Conservation (phyloP, 1,140 invertebrate genomes). For the Drosophila biarmipes region DNA sequence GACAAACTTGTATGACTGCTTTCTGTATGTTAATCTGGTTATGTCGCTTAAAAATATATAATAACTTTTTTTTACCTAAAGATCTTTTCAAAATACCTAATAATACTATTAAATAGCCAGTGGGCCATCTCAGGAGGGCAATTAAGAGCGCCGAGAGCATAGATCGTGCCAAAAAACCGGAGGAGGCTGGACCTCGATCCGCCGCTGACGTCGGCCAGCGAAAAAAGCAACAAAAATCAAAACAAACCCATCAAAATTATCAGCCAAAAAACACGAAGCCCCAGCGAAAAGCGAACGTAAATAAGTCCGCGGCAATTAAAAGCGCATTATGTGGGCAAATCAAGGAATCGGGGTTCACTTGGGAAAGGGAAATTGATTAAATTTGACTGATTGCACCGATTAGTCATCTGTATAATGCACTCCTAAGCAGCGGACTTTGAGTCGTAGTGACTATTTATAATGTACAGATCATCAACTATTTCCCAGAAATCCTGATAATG, state of each 20-base stretch:
- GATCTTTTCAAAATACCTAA: background rate
- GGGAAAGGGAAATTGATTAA: slow-evolving; percentile 14
- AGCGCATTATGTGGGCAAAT: slow-evolving; percentile 35
- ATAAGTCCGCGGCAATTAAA: slow-evolving; percentile 42
- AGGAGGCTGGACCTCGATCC: slow-evolving; percentile 39
- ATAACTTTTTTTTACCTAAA: background rate
- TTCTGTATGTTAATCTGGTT: too few species aligned
- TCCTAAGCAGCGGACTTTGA: background rate
- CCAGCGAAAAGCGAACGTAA: too few species aligned
- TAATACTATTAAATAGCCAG: background rate
- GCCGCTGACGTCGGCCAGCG: slow-evolving; percentile 22
- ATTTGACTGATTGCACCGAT: slow-evolving; percentile 5
- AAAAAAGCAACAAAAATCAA: slow-evolving; percentile 37
- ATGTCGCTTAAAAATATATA: background rate
- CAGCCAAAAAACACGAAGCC: slow-evolving; percentile 2
- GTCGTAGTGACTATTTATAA: background rate
- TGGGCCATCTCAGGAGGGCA: slow-evolving; percentile 1
- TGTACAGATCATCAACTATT: background rate
- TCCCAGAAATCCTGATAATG: background rate
- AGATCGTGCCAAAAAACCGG: slow-evolving; percentile 2
- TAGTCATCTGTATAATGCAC: slow-evolving; percentile 1
- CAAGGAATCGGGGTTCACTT: slow-evolving; percentile 1
- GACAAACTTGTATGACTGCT: too few species aligned
- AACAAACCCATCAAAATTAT: slow-evolving; percentile 56
- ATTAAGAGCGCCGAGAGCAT: background rate